Evolutionary conservation across 2,888 invertebrate genomes (phyloP), one percentile per base, ranked within the genome.

Genomic region (Augochlorella aurata): DNA sequence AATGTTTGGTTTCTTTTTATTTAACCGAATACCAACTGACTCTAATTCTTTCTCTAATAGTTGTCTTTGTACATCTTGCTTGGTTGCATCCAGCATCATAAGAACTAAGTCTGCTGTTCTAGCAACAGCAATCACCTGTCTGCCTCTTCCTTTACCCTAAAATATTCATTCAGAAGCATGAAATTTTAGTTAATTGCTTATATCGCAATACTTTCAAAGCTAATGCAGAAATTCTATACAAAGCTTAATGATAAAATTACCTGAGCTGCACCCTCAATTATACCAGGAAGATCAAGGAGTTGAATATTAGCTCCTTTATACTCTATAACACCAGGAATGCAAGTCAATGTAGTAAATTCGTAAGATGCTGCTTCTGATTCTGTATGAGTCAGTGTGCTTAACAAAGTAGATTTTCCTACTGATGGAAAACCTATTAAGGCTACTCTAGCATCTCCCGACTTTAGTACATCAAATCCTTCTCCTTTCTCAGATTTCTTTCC

Each of bases 51-150:
- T 96, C 93, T 99, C 99, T 47, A 99, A 94, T 77, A 99, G 94
- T 84, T 97, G 96, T 82, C 98, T 96, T 93, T 99, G 99, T 63
- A 98, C 97, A 92, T 99, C 99, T 75, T 98, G 98, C 94, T 99
- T 99, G 0, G 99, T 98, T 0, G 99, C 99, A 93, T 99, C 99
- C 93, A 99, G 94, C 99, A 99, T 99, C 98, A 99, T 99, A 45
- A 99, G 95, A 54, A 99, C 98, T 89, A 99, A 94, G 94, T 99
- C 99, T 0, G 99, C 98, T 5, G 99, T 99, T 90, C 99, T 95
- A 0, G 99, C 99, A 12, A 99, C 99, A 18, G 99, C 99, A 93
- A 99, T 99, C 14, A 99, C 96, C 95, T 98, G 98, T 90, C 98
- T 94, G 85, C 98, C 98, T 94, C 98, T 95, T 91, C 98, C 98